Evolutionary conservation across 2,797 vertebrate genomes (phyloP), one percentile per base, ranked within the genome.

Genomic region (Onychomys leucogaster): DNA sequence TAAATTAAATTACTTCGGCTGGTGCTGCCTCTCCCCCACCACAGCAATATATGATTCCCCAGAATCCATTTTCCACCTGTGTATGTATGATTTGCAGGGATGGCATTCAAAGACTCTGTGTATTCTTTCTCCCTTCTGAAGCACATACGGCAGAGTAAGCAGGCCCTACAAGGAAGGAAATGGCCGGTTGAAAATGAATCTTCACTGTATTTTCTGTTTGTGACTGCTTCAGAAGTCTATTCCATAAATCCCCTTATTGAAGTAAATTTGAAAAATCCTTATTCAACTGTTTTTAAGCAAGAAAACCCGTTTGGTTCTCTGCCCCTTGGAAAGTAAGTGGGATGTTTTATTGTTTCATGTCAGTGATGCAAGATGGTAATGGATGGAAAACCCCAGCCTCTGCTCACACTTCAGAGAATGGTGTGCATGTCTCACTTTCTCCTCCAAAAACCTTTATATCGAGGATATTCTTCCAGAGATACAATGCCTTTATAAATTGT

Each of bases 1-100:
- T 94, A 93, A 96, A 84, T 95, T 96, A 95, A 97, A 97, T 92
- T 93, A 75, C 59, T 78, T 89, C 87, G 57, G 46, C 71, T n/a
- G 63, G 41, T 81, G n/a, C 63, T 96, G 7, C 52, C 16, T 96
- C 75, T 96, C 46, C 43, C 81, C 46, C 32, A 89, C 46, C 9
- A 29, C 6, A 89, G 93, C 75, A 63, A 78, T 87, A 78, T 87
- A 89, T 83, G 67, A 85, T 78, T 96, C 89, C 81, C 78, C 29
- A 88, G 61, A 84, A 65, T 96, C 90, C 76, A 59, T 94, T 94
- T 96, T 83, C 85, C 71, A 55, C 14, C 52, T 27, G 41, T 29
- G 12, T 85, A 19, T 81, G 37, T 76, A 57, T 97, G 92, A 91
- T 95, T 97, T 96, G 90, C 92, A 96, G 29, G 37, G 25, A 73